A percentile compares a stretch with the other conserved stretches of the same genome.
These are phyloP conservation scores for Prionailurus viverrinus DNA, from an alignment of 2,113 vertebrate genomes.

Conservation along the genomic window DNA sequence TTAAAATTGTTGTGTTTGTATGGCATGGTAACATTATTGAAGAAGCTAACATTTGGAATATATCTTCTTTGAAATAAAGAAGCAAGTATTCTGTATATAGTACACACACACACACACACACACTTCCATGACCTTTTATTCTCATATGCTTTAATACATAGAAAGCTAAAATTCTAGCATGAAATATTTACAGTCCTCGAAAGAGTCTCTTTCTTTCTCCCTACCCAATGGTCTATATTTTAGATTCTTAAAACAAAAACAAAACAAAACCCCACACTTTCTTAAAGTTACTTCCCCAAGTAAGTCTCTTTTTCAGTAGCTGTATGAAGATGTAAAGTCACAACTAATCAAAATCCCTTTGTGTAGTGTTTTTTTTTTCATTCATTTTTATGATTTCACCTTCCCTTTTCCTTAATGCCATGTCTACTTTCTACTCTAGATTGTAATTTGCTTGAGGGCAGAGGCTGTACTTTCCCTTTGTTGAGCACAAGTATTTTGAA, in stretches of 20 bases:
- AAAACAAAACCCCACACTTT: not conserved
- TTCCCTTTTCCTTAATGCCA: not conserved
- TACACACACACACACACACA: not conserved
- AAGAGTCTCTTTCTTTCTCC: not conserved
- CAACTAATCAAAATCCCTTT: slow-evolving; percentile 48
- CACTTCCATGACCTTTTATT: not conserved
- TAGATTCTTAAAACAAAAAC: not conserved
- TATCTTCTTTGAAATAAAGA: not conserved
- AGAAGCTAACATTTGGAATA: not conserved
- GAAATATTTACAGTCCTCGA: not conserved
- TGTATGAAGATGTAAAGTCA: not conserved
- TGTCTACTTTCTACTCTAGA: slow-evolving; percentile 59
- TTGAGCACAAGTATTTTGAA: not conserved
- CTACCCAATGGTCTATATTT: not conserved
- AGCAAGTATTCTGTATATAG: not conserved
- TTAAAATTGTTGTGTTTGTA: not conserved
- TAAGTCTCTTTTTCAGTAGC: not conserved
- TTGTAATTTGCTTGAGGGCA: slow-evolving; percentile 76
- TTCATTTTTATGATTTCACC: not conserved
- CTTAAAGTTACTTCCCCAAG: slow-evolving; percentile 32
- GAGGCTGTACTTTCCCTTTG: slow-evolving; percentile 60
- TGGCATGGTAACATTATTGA: not conserved
- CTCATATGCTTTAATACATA: slow-evolving; percentile 2
- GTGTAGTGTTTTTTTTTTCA: not conserved
- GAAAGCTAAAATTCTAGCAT: slow-evolving; percentile 27